phyloP scores from a whole-genome alignment of 1,140 invertebrate species.

The Pygmarrhopalites habei region DNA sequence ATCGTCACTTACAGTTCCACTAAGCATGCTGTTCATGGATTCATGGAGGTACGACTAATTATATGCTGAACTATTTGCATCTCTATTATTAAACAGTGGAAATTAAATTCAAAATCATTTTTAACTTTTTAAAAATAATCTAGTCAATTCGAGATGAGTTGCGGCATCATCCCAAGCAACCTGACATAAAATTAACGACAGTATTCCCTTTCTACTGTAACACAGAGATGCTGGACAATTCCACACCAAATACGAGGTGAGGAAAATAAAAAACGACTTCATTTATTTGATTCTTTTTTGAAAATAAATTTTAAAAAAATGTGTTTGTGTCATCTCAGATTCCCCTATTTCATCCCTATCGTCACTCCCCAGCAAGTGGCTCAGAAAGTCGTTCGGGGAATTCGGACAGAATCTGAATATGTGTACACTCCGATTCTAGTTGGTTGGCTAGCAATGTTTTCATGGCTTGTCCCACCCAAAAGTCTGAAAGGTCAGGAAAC shows the following conservation, averaged over 20 bases:
- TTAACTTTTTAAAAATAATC: too few species aligned
- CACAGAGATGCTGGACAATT: slow-evolving; percentile 36
- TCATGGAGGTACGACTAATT: too few species aligned
- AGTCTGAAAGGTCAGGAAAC: too few species aligned
- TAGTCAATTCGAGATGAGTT: slow-evolving; percentile 38
- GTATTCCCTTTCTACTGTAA: slow-evolving; percentile 38
- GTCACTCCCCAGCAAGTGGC: slow-evolving; percentile 31
- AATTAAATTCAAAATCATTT: too few species aligned
- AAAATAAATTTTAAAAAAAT: background rate
- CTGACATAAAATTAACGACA: slow-evolving; percentile 35
- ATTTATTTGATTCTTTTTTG: too few species aligned
- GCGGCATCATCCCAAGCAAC: slow-evolving; percentile 28
- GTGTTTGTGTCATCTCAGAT: slow-evolving; percentile 24
- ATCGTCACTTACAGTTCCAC: slow-evolving; percentile 33
- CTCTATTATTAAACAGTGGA: too few species aligned
- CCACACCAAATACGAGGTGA: slow-evolving; percentile 34
- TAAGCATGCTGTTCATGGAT: slow-evolving; percentile 37
- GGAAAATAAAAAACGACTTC: too few species aligned
- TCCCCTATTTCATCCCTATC: slow-evolving; percentile 35
- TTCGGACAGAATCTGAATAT: slow-evolving; percentile 31
- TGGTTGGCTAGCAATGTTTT: slow-evolving; percentile 39
- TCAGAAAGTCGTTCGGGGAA: slow-evolving; percentile 27
- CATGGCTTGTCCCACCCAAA: slow-evolving; percentile 25
- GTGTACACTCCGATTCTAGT: slow-evolving; percentile 35
- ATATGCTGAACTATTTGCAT: too few species aligned